Conservation (phyloP, 2,113 vertebrate species). For the Hippoglossus stenolepis region DNA sequence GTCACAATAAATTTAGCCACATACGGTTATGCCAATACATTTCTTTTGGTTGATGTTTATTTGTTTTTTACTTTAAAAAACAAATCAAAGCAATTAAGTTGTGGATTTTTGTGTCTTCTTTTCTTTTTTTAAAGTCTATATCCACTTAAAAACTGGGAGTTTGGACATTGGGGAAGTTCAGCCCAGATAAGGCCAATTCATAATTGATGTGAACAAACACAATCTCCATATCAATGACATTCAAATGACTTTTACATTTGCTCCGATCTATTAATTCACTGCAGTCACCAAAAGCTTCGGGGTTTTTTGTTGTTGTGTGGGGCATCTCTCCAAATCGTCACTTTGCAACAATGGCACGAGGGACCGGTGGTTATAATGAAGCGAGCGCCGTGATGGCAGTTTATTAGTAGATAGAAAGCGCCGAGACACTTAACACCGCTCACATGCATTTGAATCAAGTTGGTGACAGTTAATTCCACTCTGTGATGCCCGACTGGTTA, state of each 20-base stretch:
- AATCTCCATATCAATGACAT: slow-evolving; percentile 66
- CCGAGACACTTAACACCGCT: slow-evolving; percentile 36
- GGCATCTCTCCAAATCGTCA: slow-evolving; percentile 51
- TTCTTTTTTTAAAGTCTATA: background rate
- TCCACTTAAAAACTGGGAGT: background rate
- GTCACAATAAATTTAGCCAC: too few species aligned
- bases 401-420: slow-evolving; percentile 17
- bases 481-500: slow-evolving; percentile 36
- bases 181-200: slow-evolving; percentile 31
- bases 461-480: slow-evolving; percentile 36
- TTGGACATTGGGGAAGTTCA: slow-evolving; percentile 35
- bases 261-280: slow-evolving; percentile 42
- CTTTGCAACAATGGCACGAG: slow-evolving; percentile 38
- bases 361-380: slow-evolving; percentile 49
- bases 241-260: slow-evolving; percentile 53
- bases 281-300: slow-evolving; percentile 38
- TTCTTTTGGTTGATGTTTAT: too few species aligned
- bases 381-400: slow-evolving; percentile 22
- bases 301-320: slow-evolving; percentile 30
- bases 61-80: too few species aligned
- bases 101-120: too few species aligned
- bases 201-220: slow-evolving; percentile 60
- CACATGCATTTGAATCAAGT: slow-evolving; percentile 34
- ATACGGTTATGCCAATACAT: too few species aligned
- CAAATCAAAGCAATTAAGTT: too few species aligned